Evolutionary conservation across 2,113 vertebrate species (phyloP).

Genomic region (Stercorarius parasiticus): DNA sequence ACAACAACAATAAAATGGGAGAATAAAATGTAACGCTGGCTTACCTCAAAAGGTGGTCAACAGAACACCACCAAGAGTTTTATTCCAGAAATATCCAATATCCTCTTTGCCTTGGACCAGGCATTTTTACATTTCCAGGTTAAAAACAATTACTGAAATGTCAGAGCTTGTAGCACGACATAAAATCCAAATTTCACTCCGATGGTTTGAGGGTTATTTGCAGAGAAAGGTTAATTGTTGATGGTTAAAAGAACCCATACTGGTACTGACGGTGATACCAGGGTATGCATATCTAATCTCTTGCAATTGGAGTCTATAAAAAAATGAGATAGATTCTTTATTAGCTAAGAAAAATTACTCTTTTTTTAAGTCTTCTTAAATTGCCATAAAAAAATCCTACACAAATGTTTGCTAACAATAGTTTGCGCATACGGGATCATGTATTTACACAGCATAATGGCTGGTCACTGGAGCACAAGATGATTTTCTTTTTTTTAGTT

Average conservation of each 20-base stretch:
- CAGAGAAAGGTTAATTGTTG: background rate
- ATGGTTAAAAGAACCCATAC: background rate
- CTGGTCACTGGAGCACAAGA: background rate
- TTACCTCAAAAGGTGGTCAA: background rate
- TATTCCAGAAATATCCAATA: background rate
- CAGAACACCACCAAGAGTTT: rapidly evolving
- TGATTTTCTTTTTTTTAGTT: background rate
- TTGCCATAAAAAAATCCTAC: background rate
- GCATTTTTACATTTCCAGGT: background rate
- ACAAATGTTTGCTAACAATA: background rate
- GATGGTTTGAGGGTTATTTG: background rate
- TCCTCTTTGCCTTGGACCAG: background rate
- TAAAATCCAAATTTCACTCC: background rate
- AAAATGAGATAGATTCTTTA: background rate
- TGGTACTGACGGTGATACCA: rapidly evolving
- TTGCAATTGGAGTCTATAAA: background rate
- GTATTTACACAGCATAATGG: background rate
- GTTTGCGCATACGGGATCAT: background rate
- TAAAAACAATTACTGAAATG: background rate
- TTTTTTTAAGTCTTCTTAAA: background rate
- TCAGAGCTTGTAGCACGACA: background rate
- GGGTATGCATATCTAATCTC: background rate
- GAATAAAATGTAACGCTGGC: background rate
- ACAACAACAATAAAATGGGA: background rate
- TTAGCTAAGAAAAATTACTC: background rate